Base-by-base conservation (phyloP, 2,888 invertebrate species). In the Scelioninae gen. 2 region DNA sequence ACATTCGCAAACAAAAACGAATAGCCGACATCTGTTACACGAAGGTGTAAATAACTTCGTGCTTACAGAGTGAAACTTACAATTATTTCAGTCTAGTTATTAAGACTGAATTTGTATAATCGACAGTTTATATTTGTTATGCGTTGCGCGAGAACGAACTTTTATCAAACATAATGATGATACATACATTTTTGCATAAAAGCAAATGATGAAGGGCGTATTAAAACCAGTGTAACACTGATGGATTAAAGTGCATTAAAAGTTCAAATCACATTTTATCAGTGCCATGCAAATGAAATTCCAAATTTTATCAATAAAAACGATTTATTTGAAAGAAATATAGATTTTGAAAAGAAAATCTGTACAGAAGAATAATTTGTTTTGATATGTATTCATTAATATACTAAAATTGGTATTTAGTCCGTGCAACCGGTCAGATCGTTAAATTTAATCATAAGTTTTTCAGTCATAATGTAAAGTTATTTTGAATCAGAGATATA, bases 181-280 rank as follows among this genome's bases (percentile, higher is more conserved):
- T 64, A 53, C 64, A 64, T 53, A 45, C 0, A 64, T 45, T 64
- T 53, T 53, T 64, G 45, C 64, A 64, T 53, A 63, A 52, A 63
- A 18, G 18, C 18, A 18, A 64, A 53, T 64, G 37, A 64, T 46
- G 28, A 64, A 53, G 53, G 16, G 25, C 2, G 37, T 18, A 18
- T 52, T 63, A 52, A 61, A 61, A 5, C 15, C 33, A 16, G 31
- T 22, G 41, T 50, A 61, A 61, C 22, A 41, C 50, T 50, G 61
- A 61, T 50, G 41, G 61, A 61, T 61, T 43, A 50, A 61, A 61
- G 11, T 13, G 60, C 39, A 48, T 48, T 25, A 48, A 61, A 50
- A 50, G 22, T 15, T 10, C 43, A 6, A 60, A 46, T n/a, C n/a
- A 60, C 37, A 60, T 46, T 60, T 46, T 60, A 46, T 46, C 46